Percentiles rank a stretch among this genome's conserved stretches.
These are phyloP conservation scores for Tolmerus cingulatus DNA, from an alignment of 2,888 invertebrate species.

Conservation along the genomic window DNA sequence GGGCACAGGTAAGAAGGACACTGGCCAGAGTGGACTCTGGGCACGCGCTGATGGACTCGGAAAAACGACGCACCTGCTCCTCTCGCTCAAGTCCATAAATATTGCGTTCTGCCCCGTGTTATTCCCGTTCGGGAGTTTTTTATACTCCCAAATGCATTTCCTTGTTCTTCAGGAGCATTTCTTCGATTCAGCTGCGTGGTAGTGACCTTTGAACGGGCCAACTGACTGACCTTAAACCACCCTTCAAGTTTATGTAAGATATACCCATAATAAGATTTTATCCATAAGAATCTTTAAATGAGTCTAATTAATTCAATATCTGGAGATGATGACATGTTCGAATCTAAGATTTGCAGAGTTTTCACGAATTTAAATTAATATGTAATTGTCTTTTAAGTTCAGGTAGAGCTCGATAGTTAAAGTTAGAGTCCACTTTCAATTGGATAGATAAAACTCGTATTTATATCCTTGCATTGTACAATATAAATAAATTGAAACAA, in stretches of 20 bases:
- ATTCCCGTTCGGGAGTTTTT: neutral
- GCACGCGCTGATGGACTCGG: conserved; percentile 13
- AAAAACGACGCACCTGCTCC: conserved; percentile 7
- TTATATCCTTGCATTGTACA: neutral
- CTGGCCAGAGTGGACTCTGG: neutral
- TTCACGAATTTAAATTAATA: too few relatives aligned
- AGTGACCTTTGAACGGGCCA: neutral
- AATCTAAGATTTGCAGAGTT: too few relatives aligned
- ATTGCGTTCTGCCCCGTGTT: conserved; percentile 3
- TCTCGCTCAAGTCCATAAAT: conserved; percentile 19
- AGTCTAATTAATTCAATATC: too few relatives aligned
- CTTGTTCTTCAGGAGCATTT: neutral
- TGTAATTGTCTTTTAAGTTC: too few relatives aligned
- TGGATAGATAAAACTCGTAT: neutral
- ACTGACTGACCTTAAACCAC: neutral
- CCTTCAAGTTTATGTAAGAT: neutral
- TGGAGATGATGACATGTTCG: too few relatives aligned
- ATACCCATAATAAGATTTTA: too few relatives aligned
- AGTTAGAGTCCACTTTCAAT: neutral
- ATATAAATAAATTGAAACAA: neutral
- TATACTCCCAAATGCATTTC: neutral
- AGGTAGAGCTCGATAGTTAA: too few relatives aligned
- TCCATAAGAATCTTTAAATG: too few relatives aligned
- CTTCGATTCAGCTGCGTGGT: neutral
- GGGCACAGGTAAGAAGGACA: neutral